Evolutionary conservation across 1,140 invertebrate genomes (phyloP), one percentile per base, ranked within the genome.

Genomic region (Drosophila yakuba): DNA sequence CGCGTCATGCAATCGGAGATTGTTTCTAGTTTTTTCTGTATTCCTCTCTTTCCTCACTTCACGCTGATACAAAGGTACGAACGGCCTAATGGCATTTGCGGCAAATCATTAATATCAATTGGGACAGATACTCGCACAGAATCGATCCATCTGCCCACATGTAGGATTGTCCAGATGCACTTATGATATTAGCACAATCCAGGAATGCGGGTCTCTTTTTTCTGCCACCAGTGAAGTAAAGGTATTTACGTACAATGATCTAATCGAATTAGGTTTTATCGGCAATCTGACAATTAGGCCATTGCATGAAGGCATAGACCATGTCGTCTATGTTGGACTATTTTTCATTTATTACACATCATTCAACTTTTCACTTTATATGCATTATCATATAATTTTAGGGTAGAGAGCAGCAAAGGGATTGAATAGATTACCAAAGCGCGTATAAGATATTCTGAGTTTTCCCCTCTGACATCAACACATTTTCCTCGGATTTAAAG

Each of bases 51-150:
- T 8, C 44, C 59, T 54, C 54, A 51, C 54, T 73, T 77, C 84
- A 80, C 77, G 80, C 81, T 74, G 76, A 81, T 67, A 78, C 58
- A 82, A 52, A 66, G 74, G 66, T 68, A 73, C 50, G 66, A 75
- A 79, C 77, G 71, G 66, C 74, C 66, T 67, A 89, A 83, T 88
- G 75, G 51, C 78, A 72, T 36, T 71, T 55, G 83, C 50, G 45
- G 68, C 66, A 59, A 89, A 89, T 89, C 84, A 88, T 89, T 88
- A 88, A 88, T 88, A 88, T 89, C 79, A 71, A 77, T 77, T 74
- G 57, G 50, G 52, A 67, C 74, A 43, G 72, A 75, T 47, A 76
- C 60, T 45, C 41, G 51, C 32, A 32, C 8, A 32, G 32, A 56
- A 50, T 72, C 66, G 52, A 71, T 71, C 68, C 43, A 15, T 55